Conservation (phyloP, 2,888 invertebrate genomes). For the Dynastes maya region DNA sequence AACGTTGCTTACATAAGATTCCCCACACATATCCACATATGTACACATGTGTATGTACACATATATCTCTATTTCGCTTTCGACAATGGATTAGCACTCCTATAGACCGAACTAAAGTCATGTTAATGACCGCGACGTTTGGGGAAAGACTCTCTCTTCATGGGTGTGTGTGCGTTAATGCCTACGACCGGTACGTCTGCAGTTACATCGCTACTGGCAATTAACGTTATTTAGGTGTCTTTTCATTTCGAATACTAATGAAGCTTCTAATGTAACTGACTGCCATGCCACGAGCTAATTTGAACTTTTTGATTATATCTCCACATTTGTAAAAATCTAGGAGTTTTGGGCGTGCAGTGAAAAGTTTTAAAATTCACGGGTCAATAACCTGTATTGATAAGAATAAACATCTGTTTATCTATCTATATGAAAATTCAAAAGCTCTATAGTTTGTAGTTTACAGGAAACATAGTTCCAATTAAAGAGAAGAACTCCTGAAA, state of each 20-base stretch:
- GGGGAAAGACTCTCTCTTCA: conserved; percentile 50
- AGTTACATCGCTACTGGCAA: background rate
- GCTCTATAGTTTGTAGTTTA: too few species aligned
- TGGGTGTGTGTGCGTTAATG: background rate
- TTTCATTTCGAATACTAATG: conserved; percentile 17
- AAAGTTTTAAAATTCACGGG: too few species aligned
- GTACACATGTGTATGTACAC: conserved; percentile 12
- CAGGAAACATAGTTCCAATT: too few species aligned
- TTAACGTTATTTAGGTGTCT: background rate
- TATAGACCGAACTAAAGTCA: conserved; percentile 21
- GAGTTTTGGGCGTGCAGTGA: background rate
- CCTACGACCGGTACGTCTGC: background rate
- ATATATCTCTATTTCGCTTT: conserved; percentile 38
- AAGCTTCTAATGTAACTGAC: conserved; percentile 8
- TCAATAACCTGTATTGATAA: too few species aligned
- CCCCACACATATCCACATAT: conserved; percentile 2
- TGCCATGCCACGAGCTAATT: background rate
- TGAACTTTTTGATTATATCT: background rate
- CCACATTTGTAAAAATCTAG: background rate
- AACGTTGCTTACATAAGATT: background rate
- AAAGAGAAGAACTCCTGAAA: too few species aligned
- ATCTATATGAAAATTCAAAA: too few species aligned
- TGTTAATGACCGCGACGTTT: conserved; percentile 54
- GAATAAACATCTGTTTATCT: too few species aligned
- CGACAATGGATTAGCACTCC: conserved; percentile 46